Evolutionary conservation across 2,113 vertebrate genomes (phyloP), one percentile per base, ranked within the genome.

Genomic region (Hydrochoerus hydrochaeris): DNA sequence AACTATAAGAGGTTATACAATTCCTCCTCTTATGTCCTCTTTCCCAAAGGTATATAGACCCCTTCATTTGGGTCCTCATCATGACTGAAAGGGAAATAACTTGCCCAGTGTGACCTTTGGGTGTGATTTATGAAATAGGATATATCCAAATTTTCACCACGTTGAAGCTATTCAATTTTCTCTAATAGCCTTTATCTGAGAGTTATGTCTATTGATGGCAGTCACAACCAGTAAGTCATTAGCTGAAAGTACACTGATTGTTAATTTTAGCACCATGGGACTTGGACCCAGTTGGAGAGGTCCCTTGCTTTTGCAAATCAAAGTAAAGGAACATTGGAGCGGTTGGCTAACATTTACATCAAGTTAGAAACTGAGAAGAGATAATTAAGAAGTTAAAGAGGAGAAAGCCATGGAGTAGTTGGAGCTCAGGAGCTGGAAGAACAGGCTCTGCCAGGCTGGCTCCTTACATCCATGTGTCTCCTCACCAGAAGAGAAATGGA

Each of bases 121-220:
- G 32, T 41, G 16, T 98, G 97, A 98, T 98, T 98, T 97, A 97
- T 97, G 91, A 97, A 98, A 97, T 89, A 97, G 22, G 0, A 88
- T 60, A 71, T 97, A 95, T 98, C 97, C 98, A 98, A 97, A 97
- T 98, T 98, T 98, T 98, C 81, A 82, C 96, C 93, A 98, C 44
- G 73, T 97, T 95, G 95, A 92, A 98, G 91, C 98, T 97, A 98
- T 97, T 98, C 98, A 98, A 98, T 98, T 98, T 98, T 97, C 98
- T 96, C 85, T 98, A 98, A 98, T 98, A 97, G 98, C 95, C 97
- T 98, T 98, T 98, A 98, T 97, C 94, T 94, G 95, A 98, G 98
- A 98, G 89, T 98, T 98, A 98, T 98, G 98, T n/a, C 98, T 98
- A 89, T 80, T 96, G 65, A 22, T 81, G 96, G 93, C 95, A 97